Evolutionary conservation across 2,888 invertebrate genomes (phyloP).

Genomic region (Drosophila kuntzei): DNA sequence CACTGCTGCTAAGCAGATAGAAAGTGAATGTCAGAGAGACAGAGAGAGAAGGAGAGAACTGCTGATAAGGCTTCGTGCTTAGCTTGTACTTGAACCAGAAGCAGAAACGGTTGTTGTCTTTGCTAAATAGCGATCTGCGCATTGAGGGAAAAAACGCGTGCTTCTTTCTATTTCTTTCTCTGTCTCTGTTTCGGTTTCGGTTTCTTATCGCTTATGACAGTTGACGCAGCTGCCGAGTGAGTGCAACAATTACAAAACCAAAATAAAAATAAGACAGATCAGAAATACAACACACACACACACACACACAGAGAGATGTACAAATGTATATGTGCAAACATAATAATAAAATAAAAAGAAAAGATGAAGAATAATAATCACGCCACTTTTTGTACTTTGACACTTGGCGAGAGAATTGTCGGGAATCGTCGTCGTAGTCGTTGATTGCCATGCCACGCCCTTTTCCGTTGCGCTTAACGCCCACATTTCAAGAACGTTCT

Average conservation of each 20-base stretch:
- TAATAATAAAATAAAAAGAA: conserved; percentile 52
- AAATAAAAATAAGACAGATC: conserved; percentile 40
- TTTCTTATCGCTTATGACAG: conserved; percentile 9
- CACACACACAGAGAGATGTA: neutral
- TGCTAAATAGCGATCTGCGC: too few relatives aligned
- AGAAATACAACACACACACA: conserved; percentile 1
- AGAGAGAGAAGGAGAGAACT: too few relatives aligned
- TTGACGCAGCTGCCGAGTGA: conserved; percentile 14
- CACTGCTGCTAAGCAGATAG: neutral
- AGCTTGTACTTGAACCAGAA: neutral
- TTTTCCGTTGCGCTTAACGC: conserved; percentile 59
- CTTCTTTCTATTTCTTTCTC: neutral
- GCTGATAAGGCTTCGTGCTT: conserved; percentile 1
- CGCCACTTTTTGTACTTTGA: conserved; percentile 75
- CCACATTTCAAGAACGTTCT: conserved; percentile 32
- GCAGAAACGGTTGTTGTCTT: conserved; percentile 2
- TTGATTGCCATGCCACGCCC: conserved; percentile 62
- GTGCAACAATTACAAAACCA: conserved; percentile 54
- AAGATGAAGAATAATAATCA: conserved; percentile 68
- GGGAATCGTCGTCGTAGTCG: conserved; percentile 3
- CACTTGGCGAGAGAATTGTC: conserved; percentile 40
- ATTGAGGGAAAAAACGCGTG: too few relatives aligned
- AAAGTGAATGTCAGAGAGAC: neutral
- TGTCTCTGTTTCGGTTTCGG: neutral
- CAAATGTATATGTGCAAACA: conserved; percentile 21